These are phyloP conservation scores for Strongylocentrotus purpuratus DNA, from an alignment of 35 echinoderm and acorn worm genomes.

Conservation along the genomic window DNA sequence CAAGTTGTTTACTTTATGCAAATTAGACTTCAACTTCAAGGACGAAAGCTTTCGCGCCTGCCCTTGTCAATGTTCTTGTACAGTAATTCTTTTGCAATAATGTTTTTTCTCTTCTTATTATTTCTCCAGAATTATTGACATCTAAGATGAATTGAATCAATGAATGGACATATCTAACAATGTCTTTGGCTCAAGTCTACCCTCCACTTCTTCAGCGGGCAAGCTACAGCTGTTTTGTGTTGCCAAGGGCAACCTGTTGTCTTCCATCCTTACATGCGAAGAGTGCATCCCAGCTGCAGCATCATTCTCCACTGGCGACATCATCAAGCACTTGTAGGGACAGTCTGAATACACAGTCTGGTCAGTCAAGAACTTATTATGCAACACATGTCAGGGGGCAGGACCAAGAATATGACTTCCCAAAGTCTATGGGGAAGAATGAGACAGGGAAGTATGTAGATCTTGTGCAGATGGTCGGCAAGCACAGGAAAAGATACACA, in stretches of 20 bases:
- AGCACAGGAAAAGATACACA: slow-evolving; percentile 63
- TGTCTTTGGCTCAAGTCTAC: slow-evolving; percentile 14
- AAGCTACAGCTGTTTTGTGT: slow-evolving; percentile 19
- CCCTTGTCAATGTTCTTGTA: no score
- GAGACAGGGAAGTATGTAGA: slow-evolving; percentile 65
- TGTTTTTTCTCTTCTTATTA: background rate
- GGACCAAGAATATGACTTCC: background rate
- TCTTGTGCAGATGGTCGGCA: slow-evolving; percentile 62
- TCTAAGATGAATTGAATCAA: background rate
- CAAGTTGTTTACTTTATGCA: no score
- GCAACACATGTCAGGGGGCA: background rate
- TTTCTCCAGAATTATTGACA: background rate
- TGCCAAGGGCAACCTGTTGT: background rate
- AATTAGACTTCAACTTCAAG: no score
- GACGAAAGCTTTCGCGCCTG: no score
- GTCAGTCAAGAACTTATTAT: background rate
- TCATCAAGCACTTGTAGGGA: background rate
- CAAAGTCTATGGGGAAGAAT: slow-evolving; percentile 53
- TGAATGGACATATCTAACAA: background rate
- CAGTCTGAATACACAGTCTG: background rate
- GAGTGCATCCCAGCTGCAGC: background rate
- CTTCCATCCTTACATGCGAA: background rate
- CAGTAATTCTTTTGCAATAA: no score
- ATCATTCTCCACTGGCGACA: background rate
- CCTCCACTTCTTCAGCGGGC: background rate